These are phyloP conservation scores for Laspeyria flexula DNA, from an alignment of 2,888 invertebrate species.

Conservation along the genomic window DNA sequence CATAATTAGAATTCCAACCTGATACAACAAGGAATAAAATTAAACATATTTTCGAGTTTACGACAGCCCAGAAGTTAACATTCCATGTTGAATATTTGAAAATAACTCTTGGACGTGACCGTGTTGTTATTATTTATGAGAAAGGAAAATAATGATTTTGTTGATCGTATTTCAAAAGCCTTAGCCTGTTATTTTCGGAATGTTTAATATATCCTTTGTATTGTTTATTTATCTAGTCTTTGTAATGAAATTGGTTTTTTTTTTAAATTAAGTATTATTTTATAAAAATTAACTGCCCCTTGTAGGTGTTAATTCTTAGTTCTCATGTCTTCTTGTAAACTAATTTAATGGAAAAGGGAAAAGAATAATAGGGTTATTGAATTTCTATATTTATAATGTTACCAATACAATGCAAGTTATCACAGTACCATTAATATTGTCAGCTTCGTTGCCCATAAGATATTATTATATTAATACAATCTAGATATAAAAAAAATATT, in stretches of 20 bases:
- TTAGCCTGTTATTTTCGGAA: neutral
- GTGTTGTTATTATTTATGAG: conserved; percentile 3
- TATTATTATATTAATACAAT: too few relatives aligned
- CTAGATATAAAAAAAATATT: too few relatives aligned
- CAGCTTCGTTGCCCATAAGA: too few relatives aligned
- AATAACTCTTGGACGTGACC: conserved; percentile 14
- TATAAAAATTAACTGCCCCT: too few relatives aligned
- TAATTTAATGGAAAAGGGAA: too few relatives aligned
- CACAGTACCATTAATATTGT: too few relatives aligned
- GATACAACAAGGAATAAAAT: conserved; percentile 25
- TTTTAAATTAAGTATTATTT: too few relatives aligned
- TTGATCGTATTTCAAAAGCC: conserved; percentile 4
- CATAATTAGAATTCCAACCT: conserved; percentile 27
- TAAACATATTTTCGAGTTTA: conserved; percentile 26
- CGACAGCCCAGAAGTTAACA: conserved; percentile 1
- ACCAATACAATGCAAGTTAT: too few relatives aligned
- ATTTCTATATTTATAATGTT: too few relatives aligned
- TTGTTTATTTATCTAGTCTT: neutral
- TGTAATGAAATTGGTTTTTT: neutral
- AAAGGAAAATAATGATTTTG: conserved; percentile 2
- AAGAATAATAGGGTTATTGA: too few relatives aligned
- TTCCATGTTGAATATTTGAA: conserved; percentile 19
- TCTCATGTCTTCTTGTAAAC: too few relatives aligned
- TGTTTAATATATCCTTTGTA: conserved; percentile 2
- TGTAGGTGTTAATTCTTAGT: too few relatives aligned